phyloP scores from a whole-genome alignment of 2,113 vertebrate genomes.

The Clarias batrachus region DNA sequence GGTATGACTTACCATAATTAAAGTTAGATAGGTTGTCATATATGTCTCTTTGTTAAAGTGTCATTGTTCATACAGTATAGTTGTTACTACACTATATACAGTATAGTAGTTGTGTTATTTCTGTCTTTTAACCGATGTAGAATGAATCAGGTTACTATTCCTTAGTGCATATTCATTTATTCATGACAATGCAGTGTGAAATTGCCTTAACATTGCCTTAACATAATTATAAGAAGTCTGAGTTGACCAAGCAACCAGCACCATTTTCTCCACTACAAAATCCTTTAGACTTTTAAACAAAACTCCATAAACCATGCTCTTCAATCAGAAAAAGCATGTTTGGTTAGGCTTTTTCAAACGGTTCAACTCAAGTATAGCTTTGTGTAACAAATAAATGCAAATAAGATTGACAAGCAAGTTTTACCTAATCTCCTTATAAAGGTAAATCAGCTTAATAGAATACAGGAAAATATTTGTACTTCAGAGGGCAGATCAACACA shows the following conservation, averaged over 20 bases:
- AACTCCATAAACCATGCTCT: not conserved
- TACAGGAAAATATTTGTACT: not conserved
- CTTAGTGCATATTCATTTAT: not conserved
- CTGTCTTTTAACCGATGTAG: not conserved
- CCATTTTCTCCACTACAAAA: not conserved
- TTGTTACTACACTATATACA: not conserved
- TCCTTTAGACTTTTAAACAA: not conserved
- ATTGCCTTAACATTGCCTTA: no score
- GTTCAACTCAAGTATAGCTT: not conserved
- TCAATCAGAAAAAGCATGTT: not conserved
- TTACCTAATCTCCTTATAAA: conserved; percentile 10
- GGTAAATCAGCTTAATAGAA: conserved; percentile 19
- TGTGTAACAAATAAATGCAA: not conserved
- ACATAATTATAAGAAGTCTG: not conserved
- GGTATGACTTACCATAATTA: not conserved
- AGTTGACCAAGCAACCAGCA: not conserved
- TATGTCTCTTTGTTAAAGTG: not conserved
- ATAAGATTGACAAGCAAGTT: conserved; percentile 1
- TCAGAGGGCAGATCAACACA: not conserved
- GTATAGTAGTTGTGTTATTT: not conserved
- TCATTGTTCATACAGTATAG: not conserved
- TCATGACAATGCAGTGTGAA: not conserved
- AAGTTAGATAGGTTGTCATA: not conserved
- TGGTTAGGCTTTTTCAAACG: not conserved
- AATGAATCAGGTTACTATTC: not conserved